Evolutionary conservation across 2,113 vertebrate genomes (phyloP), one percentile per base, ranked within the genome.

Genomic region (Argyrosomus japonicus): DNA sequence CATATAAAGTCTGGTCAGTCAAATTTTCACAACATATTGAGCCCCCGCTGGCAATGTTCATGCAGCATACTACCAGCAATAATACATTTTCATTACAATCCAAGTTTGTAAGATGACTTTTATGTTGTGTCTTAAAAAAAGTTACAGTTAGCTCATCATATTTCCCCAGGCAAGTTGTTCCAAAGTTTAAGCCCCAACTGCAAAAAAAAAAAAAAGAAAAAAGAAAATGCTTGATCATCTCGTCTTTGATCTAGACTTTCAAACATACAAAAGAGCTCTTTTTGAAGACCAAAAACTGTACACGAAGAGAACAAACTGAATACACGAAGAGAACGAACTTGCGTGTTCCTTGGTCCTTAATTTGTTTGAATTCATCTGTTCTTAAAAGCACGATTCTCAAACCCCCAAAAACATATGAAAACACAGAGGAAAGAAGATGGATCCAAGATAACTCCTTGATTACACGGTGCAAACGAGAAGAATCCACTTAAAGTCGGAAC

Each of bases 161-260:
- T 91, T 67, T 79, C 89, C 85, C 56, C 71, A n/a, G 87, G 90
- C 85, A 3, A 78, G 10, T 68, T 77, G 64, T 81, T 88, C 50
- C 29, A 36, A 83, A 86, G 62, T 80, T 86, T 75, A 77, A 79
- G 75, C 62, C 13, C 80, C 47, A 50, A 15, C 29, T 77, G 85
- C 75, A 75, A 25, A 54, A 68, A 65, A n/a, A 62, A n/a, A 68
- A 54, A n/a, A 62, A 27, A 58, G 71, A 25, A 54, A 68, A 65
- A n/a, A 62, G 19, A 68, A 75, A 76, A 32, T 25, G 89, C 87
- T 89, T 88, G 67, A 91, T 88, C 88, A 85, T 85, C 83, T 57
- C 2, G 2, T 82, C 81, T 89, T 89, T 89, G 79, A 91, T 88
- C 72, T 65, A 14, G 62, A 83, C 77, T 87, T 75, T 83, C 64